phyloP scores from a whole-genome alignment of 1,140 invertebrate genomes.

The Camponotus floridanus region DNA sequence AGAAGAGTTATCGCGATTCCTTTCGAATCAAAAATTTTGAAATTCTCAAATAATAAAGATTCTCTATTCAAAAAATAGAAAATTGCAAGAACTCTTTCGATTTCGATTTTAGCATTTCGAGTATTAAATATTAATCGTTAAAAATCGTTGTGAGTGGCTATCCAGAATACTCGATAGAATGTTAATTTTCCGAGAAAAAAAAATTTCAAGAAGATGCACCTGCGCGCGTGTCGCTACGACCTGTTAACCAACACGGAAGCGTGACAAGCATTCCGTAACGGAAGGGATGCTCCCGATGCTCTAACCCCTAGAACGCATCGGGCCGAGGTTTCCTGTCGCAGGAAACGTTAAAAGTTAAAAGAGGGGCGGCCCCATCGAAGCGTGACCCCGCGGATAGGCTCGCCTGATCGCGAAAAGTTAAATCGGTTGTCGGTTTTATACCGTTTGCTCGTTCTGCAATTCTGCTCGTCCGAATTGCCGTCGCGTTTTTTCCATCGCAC shows the following conservation, averaged over 20 bases:
- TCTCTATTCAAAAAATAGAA: no score
- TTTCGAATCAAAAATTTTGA: no score
- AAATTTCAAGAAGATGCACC: slow-evolving; percentile 54
- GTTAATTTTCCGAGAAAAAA: no score
- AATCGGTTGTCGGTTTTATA: slow-evolving; percentile 71
- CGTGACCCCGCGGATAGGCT: slow-evolving; percentile 66
- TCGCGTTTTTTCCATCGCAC: slow-evolving; percentile 55
- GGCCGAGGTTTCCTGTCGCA: slow-evolving; percentile 79
- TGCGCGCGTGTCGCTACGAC: slow-evolving; percentile 53
- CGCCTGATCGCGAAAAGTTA: slow-evolving; percentile 55
- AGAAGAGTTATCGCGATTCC: no score
- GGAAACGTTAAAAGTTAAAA: slow-evolving; percentile 70
- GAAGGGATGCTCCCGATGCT: slow-evolving; percentile 74
- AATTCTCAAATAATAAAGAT: no score
- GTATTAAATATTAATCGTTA: no score
- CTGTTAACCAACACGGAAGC: slow-evolving; percentile 71
- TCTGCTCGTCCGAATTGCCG: slow-evolving; percentile 51
- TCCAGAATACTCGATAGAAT: no score
- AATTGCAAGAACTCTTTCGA: no score
- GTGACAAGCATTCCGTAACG: slow-evolving; percentile 73
- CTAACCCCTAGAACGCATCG: slow-evolving; percentile 75
- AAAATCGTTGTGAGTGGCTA: no score
- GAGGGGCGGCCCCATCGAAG: slow-evolving; percentile 62
- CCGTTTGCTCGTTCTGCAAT: slow-evolving; percentile 45
- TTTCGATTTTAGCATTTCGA: no score